A percentile compares a stretch with the other conserved stretches of the same genome.
Conservation (phyloP, 1,140 invertebrate genomes). For the Bombus pascuorum region DNA sequence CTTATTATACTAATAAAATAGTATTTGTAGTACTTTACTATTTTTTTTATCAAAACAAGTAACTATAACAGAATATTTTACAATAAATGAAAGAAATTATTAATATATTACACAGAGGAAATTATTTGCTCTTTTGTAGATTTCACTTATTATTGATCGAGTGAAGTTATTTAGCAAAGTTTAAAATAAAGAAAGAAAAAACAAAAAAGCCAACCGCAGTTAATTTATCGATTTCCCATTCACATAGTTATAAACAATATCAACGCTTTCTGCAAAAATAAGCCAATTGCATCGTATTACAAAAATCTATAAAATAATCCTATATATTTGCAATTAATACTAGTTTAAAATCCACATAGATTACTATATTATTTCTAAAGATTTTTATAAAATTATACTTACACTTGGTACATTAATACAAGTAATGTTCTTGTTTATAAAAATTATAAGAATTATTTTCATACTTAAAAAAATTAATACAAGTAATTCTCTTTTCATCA, state of each 20-base stretch:
- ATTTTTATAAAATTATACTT: too few relatives aligned
- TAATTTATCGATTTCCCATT: not conserved
- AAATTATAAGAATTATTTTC: not conserved
- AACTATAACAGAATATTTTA: not conserved
- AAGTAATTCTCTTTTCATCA: conserved; percentile 42
- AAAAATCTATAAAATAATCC: not conserved
- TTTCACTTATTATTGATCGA: not conserved
- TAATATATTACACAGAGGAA: too few relatives aligned
- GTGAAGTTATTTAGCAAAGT: not conserved
- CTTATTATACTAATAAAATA: not conserved
- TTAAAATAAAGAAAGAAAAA: not conserved
- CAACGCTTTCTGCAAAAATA: not conserved
- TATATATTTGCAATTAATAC: too few relatives aligned
- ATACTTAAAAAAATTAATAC: conserved; percentile 7
- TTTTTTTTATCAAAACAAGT: not conserved
- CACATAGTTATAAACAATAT: not conserved
- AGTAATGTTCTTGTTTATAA: not conserved
- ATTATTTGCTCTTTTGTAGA: not conserved
- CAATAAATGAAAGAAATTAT: not conserved
- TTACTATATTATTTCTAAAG: too few relatives aligned
- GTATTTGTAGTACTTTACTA: not conserved
- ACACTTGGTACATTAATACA: not conserved
- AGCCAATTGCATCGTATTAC: not conserved
- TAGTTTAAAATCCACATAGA: too few relatives aligned
- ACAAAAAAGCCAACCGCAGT: not conserved